Evolutionary conservation across 2,113 vertebrate genomes (phyloP).

Genomic region (Hylia prasina): DNA sequence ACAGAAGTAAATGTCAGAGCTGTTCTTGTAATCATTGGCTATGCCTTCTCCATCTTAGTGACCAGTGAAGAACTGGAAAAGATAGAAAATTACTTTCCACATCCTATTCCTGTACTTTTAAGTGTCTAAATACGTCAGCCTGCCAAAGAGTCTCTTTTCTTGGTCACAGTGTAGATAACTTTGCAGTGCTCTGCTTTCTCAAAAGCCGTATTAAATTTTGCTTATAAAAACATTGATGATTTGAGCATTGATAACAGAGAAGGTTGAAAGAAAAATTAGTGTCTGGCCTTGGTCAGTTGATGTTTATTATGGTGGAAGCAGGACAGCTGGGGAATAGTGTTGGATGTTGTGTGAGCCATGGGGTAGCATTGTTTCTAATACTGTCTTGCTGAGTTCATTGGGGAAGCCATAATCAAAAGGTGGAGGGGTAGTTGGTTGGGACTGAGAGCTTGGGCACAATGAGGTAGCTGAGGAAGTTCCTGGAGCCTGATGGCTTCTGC

Average conservation of each 20-base stretch:
- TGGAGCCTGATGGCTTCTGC: not conserved
- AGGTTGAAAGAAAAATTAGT: not conserved
- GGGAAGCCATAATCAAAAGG: not conserved
- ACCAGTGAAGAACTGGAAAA: not conserved
- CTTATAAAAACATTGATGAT: not conserved
- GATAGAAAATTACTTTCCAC: not conserved
- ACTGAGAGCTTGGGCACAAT: not conserved
- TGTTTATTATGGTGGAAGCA: not conserved
- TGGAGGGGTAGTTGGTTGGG: not conserved
- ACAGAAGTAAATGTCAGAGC: constrained; percentile 22
- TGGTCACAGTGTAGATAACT: not conserved
- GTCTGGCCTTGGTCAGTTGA: not conserved
- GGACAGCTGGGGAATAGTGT: not conserved
- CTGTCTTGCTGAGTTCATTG: not conserved
- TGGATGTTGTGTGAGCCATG: not conserved
- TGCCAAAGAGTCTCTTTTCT: not conserved
- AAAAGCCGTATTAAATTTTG: not conserved
- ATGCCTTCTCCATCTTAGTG: not conserved
- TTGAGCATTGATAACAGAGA: not conserved
- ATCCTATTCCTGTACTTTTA: not conserved
- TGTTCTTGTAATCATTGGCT: not conserved
- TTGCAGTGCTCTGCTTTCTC: not conserved
- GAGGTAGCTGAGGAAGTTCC: not conserved
- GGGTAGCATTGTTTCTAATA: not conserved
- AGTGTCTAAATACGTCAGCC: not conserved